phyloP scores from a whole-genome alignment of 2,113 vertebrate genomes.

The Serinus canaria region DNA sequence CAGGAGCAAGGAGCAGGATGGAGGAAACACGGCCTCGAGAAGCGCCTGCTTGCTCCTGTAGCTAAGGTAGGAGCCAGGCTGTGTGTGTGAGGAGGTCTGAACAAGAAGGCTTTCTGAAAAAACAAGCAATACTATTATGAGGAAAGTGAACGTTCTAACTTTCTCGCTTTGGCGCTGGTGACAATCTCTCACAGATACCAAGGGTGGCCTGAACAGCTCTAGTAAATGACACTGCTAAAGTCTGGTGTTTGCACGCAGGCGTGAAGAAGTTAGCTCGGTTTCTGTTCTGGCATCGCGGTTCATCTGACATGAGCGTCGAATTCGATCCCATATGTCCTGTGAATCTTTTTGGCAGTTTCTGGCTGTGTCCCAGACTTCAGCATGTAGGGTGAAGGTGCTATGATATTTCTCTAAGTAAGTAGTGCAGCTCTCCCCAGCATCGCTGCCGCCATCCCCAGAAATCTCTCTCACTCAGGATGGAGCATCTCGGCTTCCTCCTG shows the following conservation, averaged over 20 bases:
- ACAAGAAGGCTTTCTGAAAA: not conserved
- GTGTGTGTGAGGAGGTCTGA: not conserved
- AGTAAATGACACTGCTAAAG: conserved; percentile 45
- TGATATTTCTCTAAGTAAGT: conserved; percentile 28
- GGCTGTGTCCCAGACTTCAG: conserved; percentile 54
- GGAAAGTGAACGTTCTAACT: not conserved
- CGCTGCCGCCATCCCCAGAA: not conserved
- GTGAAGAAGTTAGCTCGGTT: conserved; percentile 43
- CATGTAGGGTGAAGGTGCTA: conserved; percentile 53
- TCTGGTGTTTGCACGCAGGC: conserved; percentile 26
- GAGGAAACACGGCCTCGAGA: rapidly evolving
- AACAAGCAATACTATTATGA: not conserved
- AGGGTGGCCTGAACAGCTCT: conserved; percentile 46
- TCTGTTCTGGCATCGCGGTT: conserved; percentile 47
- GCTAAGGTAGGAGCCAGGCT: not conserved
- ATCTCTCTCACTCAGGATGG: not conserved
- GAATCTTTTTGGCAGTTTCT: conserved; percentile 64
- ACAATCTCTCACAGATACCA: not conserved
- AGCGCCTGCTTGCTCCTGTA: rapidly evolving
- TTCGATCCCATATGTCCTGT: conserved; percentile 58
- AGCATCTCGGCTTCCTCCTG: not conserved
- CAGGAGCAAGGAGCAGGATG: not conserved
- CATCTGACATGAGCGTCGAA: conserved; percentile 44
- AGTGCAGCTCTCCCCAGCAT: not conserved
- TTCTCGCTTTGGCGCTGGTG: conserved; percentile 8